Base-by-base conservation (phyloP, 2,797 vertebrate species). In the Diceros bicornis region DNA sequence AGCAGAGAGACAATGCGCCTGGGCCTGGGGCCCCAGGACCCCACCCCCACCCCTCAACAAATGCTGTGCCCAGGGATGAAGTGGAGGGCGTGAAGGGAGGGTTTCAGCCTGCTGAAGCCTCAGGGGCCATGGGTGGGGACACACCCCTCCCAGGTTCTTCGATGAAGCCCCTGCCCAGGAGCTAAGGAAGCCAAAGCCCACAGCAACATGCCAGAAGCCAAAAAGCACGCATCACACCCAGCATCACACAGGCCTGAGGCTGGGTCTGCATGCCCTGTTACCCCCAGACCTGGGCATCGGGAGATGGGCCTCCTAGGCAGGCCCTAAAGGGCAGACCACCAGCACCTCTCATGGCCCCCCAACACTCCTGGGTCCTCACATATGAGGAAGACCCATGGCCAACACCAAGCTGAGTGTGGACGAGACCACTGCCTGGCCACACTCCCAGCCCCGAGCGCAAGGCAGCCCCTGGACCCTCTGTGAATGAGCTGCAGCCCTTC, bases 171-270 rank as follows among this genome's bases (percentile, higher is more conserved):
- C n/a, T 44, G 20, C 21, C 68, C 16, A 10, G 72, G 50, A 47
- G 11, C 47, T 2, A 9, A 21, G 4, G 61, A 18, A 55, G 55
- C 92, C 66, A 64, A 62, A 82, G 61, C 82, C 74, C 75, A 64
- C 7, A 20, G 81, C 14, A 32, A 12, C 16, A 16, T 27, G 34
- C 25, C 41, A 59, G 75, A 59, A 32, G 23, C 57, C 21, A 25
- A 66, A 78, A 37, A 3, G 5, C 47, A 32, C 0, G 23, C 1
- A 9, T 6, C 14, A 2, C 16, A 3, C 59, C 14, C 32, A 9
- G 41, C 2, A 3, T 44, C 8, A 2, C 72, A 32, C 41, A 32
- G 57, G 90, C 41, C 61, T 2, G 1, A 20, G 23, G 9, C 91
- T n/a, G 21, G 18, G 27, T 61, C 47, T 50, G 13, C 4, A 5